Percentiles rank a stretch among this genome's conserved stretches.
Conservation (phyloP, 2,113 vertebrate genomes). For the Cisticola juncidis region DNA sequence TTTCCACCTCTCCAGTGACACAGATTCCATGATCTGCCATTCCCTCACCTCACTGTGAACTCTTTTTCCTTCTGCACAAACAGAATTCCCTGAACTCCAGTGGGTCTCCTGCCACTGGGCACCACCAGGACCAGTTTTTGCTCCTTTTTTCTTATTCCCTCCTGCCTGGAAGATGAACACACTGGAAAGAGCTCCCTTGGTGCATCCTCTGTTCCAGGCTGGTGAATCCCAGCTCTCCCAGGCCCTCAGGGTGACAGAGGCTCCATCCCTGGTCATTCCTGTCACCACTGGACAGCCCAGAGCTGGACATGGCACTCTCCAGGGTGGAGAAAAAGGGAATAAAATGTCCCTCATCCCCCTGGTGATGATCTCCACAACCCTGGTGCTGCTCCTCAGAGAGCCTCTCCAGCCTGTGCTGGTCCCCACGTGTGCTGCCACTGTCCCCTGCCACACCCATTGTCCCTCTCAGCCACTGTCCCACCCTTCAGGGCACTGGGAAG, state of each 20-base stretch:
- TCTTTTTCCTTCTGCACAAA: neutral
- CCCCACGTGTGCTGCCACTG: neutral
- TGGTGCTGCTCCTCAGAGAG: neutral
- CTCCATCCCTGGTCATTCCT: neutral
- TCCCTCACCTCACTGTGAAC: too few relatives aligned
- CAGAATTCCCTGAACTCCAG: neutral
- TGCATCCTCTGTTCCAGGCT: neutral
- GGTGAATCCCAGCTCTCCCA: neutral
- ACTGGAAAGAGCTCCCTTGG: neutral
- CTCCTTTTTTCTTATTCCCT: neutral
- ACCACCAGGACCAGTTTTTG: neutral
- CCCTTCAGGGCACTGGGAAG: neutral
- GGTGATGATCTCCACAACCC: neutral
- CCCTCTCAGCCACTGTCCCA: neutral
- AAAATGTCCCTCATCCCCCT: neutral
- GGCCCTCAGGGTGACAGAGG: neutral
- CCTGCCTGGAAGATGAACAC: neutral
- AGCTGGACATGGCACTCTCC: neutral
- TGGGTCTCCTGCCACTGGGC: neutral
- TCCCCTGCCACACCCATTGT: neutral
- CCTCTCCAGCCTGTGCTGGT: neutral
- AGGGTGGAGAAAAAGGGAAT: neutral
- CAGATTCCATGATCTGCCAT: neutral
- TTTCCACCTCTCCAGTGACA: neutral
- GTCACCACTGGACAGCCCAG: neutral